A percentile compares a stretch with the other conserved stretches of the same genome.
Evolutionary conservation across 2,888 invertebrate species (phyloP).

Genomic region (Lamellibrachia satsuma): DNA sequence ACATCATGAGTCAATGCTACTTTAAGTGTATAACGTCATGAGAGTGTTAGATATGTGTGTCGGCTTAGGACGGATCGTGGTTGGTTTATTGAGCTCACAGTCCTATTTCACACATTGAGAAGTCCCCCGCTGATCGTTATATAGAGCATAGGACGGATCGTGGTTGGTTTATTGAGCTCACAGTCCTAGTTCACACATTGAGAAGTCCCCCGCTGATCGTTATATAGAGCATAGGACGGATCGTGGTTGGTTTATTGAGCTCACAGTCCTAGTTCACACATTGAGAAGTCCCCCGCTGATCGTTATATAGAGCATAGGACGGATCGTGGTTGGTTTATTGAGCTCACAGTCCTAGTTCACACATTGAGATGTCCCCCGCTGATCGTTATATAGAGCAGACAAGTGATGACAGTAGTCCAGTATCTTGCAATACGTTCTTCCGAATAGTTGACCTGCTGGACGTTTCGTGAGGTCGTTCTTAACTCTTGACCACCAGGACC

Average conservation of each 20-base stretch:
- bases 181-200: not conserved
- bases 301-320: too few relatives aligned
- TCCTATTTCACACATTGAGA: not conserved
- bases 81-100: not conserved
- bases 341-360: too few relatives aligned
- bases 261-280: too few relatives aligned
- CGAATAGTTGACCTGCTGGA: not conserved
- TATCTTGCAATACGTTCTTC: not conserved
- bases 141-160: too few relatives aligned
- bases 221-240: not conserved
- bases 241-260: too few relatives aligned
- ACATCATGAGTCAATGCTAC: not conserved
- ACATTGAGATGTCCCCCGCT: too few relatives aligned
- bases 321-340: too few relatives aligned
- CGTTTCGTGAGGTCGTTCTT: not conserved
- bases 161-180: not conserved
- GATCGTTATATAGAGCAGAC: not conserved
- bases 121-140: too few relatives aligned
- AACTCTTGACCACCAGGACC: not conserved
- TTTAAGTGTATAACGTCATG: not conserved
- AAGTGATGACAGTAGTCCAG: not conserved
- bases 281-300: too few relatives aligned
- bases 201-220: not conserved
- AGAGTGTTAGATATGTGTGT: not conserved
- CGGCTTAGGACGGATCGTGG: not conserved